Base-by-base conservation (phyloP, 2,797 vertebrate genomes). In the Acrocephalus scirpaceus region DNA sequence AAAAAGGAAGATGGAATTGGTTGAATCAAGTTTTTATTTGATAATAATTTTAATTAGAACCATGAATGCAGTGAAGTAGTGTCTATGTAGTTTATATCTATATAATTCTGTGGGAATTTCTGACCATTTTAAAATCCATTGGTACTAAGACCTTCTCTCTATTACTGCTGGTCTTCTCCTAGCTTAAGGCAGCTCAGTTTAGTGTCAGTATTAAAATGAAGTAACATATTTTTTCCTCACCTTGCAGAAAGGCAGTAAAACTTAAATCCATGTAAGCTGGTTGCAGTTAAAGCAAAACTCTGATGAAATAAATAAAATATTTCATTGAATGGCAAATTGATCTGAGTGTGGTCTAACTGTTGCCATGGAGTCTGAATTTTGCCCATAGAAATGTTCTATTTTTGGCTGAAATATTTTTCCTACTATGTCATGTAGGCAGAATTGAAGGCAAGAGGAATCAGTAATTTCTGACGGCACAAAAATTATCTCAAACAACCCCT, bases 311-410 rank as follows among this genome's bases (percentile, higher is more conserved):
- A 84, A 88, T 50, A 32, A 27, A 72, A 81, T 11, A 60, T 82
- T 61, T 79, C 34, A 13, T 32, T 92, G 74, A 94, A 94, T 73
- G 56, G 69, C 27, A 69, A 72, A 58, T 69, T 70, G 47, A 84
- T 88, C 18, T 0, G 0, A 75, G 44, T 75, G n/a, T 40, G 58
- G 62, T 92, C 69, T 78, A 81, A 62, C 73, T 65, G 54, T 95
- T 94, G 62, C 70, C n/a, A 72, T 70, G 86, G 93, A 84, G 70
- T 80, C 74, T 86, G 44, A 90, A 84, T 94, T 88, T 81, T 92
- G 58, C 73, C 88, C 34, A 69, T 58, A 94, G 83, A 66, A 60
- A 66, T 60, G 10, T 81, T 93, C 54, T 94, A 42, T 70, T 96
- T 94, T 58, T 62, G 30, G 27, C 32, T 92, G n/a, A 84, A 38